Conservation (phyloP, 2,113 vertebrate species). For the Perognathus longimembris region DNA sequence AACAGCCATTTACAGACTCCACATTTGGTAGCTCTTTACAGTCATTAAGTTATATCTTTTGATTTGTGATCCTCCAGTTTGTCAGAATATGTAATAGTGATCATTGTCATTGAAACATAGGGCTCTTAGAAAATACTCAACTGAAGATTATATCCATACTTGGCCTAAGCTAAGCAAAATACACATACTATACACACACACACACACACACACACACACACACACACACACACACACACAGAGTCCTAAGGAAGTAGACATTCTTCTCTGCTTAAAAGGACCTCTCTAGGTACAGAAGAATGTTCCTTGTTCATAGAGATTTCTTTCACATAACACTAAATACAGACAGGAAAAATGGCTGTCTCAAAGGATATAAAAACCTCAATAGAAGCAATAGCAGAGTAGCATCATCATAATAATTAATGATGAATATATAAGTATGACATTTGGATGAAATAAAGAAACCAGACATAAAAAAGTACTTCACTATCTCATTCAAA, state of each 20-base stretch:
- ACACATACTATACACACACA: too few relatives aligned
- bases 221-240: neutral
- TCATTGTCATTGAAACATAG: constrained; percentile 1
- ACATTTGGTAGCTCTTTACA: constrained; percentile 9
- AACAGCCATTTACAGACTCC: neutral
- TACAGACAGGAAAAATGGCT: neutral
- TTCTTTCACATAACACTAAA: neutral
- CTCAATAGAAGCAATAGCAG: too few relatives aligned
- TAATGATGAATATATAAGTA: too few relatives aligned
- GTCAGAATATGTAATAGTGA: neutral
- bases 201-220: too few relatives aligned
- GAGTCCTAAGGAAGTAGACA: neutral
- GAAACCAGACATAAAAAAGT: too few relatives aligned
- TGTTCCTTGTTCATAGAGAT: neutral
- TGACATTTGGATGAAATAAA: too few relatives aligned
- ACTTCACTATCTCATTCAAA: too few relatives aligned
- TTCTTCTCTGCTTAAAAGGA: neutral
- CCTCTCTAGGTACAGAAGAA: neutral
- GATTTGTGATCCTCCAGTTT: constrained; percentile 7
- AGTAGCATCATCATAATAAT: too few relatives aligned
- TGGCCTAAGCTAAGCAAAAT: neutral
- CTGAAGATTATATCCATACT: neutral
- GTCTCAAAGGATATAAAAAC: neutral
- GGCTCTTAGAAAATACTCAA: neutral
- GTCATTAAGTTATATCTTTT: constrained; percentile 19